Conservation (phyloP, 1,140 invertebrate genomes). For the Oryctes rhinoceros region DNA sequence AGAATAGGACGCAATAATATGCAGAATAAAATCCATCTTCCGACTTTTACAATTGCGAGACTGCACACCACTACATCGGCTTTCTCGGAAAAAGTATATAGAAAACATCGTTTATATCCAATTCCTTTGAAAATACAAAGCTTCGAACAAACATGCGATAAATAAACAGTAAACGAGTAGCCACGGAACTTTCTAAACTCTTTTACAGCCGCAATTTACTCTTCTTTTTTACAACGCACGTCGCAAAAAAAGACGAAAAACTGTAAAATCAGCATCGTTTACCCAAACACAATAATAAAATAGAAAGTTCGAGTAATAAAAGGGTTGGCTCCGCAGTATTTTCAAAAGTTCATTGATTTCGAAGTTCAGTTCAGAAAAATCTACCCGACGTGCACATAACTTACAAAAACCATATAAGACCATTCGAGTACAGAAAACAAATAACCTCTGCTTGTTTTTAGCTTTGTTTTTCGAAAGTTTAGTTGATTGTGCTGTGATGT, state of each 20-base stretch:
- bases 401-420: neutral
- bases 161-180: conserved; percentile 18
- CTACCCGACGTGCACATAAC: neutral
- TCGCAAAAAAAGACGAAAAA: conserved; percentile 31
- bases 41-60: too few relatives aligned
- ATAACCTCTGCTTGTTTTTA: neutral
- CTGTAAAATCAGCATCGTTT: conserved; percentile 37
- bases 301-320: conserved; percentile 35
- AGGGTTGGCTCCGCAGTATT: conserved; percentile 28
- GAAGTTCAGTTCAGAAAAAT: conserved; percentile 28
- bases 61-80: too few relatives aligned
- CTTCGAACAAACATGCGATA: conserved; percentile 22
- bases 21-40: too few relatives aligned
- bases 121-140: neutral
- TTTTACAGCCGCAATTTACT: conserved; percentile 30
- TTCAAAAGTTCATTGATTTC: conserved; percentile 30
- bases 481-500: too few relatives aligned
- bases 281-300: conserved; percentile 33
- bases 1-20: too few relatives aligned
- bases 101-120: too few relatives aligned
- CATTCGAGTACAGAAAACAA: neutral
- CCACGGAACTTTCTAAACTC: conserved; percentile 14
- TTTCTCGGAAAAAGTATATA: too few relatives aligned
- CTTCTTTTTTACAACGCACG: conserved; percentile 34
- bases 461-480: too few relatives aligned